Percentiles rank a stretch among this genome's conserved stretches.
Conservation (phyloP, 1,140 invertebrate genomes). For the Colletes gigas region DNA sequence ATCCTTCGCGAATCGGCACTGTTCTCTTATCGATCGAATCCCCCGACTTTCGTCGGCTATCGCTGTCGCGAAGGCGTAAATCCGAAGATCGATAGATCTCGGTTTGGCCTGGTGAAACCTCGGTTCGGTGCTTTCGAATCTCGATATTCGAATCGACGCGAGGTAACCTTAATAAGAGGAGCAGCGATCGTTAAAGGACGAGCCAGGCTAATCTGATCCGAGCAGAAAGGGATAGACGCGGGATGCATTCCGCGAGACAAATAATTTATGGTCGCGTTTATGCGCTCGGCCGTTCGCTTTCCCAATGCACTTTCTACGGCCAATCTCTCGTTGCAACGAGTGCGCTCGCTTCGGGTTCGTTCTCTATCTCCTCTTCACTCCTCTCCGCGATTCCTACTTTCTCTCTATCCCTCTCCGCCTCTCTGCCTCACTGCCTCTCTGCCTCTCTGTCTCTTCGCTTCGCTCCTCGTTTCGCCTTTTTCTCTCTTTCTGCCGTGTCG, state of each 20-base stretch:
- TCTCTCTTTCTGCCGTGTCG: constrained; percentile 29
- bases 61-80: too few species aligned
- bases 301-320: constrained; percentile 63
- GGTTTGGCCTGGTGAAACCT: not conserved
- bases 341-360: constrained; percentile 25
- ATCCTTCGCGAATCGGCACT: too few species aligned
- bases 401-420: constrained; percentile 21
- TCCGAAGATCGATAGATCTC: too few species aligned
- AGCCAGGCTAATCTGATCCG: constrained; percentile 35
- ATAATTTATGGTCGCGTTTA: constrained; percentile 72
- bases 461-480: not conserved
- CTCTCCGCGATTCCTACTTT: constrained; percentile 16
- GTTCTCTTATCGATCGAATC: too few species aligned
- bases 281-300: constrained; percentile 68
- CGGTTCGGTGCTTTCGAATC: not conserved
- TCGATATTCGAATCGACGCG: not conserved
- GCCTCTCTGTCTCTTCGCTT: constrained; percentile 3
- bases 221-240: not conserved
- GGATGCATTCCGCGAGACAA: constrained; percentile 56
- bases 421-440: constrained; percentile 7
- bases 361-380: constrained; percentile 24
- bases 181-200: constrained; percentile 51
- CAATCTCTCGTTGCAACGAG: constrained; percentile 50
- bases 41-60: too few species aligned
- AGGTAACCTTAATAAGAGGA: constrained; percentile 26